A percentile compares a stretch with the other conserved stretches of the same genome.
These are phyloP conservation scores for Streblospio benedicti DNA, from an alignment of 1,140 invertebrate genomes.

Conservation along the genomic window DNA sequence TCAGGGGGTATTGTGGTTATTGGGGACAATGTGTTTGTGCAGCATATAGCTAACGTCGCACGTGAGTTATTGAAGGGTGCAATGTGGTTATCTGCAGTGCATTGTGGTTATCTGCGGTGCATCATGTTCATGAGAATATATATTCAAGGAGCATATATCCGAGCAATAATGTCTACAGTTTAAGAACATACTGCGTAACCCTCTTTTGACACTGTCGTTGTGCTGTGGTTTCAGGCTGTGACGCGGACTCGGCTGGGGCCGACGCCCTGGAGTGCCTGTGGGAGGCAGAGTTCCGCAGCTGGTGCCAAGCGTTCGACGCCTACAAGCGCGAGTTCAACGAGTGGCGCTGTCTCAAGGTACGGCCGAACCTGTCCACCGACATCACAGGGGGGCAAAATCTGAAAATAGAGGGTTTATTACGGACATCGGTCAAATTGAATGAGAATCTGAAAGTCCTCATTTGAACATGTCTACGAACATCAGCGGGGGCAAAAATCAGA, in stretches of 20 bases:
- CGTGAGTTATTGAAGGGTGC: neutral
- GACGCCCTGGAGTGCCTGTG: conserved; percentile 1
- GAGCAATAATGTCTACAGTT: neutral
- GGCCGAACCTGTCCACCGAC: too few relatives aligned
- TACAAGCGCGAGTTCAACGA: conserved; percentile 13
- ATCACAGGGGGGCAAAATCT: too few relatives aligned
- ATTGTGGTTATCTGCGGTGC: neutral
- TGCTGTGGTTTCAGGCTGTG: neutral
- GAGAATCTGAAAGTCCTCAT: too few relatives aligned
- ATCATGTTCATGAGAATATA: neutral
- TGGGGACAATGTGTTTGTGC: neutral
- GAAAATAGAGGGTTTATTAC: too few relatives aligned
- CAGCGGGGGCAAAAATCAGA: too few relatives aligned
- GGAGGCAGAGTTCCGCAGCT: conserved; percentile 7
- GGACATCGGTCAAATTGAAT: too few relatives aligned
- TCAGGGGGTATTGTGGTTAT: neutral
- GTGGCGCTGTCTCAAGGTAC: conserved; percentile 16
- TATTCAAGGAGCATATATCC: too few relatives aligned
- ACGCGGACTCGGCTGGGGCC: neutral
- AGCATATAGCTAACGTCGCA: neutral
- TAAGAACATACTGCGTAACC: neutral
- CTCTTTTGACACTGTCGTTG: neutral
- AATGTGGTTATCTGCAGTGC: neutral
- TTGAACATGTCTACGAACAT: too few relatives aligned
- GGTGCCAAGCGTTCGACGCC: conserved; percentile 10